Evolutionary conservation across 53 echinoderm and acorn worm genomes (phyloP).

Genomic region (Pentamera pediparva): DNA sequence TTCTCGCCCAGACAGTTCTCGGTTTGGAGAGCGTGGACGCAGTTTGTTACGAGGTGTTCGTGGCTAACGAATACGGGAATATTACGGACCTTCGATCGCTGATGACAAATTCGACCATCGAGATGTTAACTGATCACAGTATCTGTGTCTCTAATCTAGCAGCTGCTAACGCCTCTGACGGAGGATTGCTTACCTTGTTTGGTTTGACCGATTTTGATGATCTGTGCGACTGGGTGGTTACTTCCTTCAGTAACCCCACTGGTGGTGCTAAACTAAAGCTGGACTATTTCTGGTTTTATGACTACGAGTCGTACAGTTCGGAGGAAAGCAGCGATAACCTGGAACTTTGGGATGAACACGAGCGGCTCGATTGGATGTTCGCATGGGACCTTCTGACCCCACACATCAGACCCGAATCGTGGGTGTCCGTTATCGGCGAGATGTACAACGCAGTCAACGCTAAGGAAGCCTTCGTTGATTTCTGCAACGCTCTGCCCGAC

Average conservation of each 20-base stretch:
- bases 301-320: neutral
- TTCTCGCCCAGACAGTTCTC: conserved; percentile 36
- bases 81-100: neutral
- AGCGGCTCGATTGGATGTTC: neutral
- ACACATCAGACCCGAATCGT: neutral
- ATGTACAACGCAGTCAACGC: conserved; percentile 39
- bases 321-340: neutral
- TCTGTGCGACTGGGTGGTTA: conserved; percentile 15
- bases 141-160: neutral
- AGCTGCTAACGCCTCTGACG: neutral
- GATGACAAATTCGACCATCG: neutral
- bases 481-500: conserved; percentile 50
- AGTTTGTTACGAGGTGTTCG: conserved; percentile 44
- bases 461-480: conserved; percentile 18
- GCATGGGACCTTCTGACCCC: neutral
- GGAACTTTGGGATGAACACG: neutral
- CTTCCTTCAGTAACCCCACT: conserved; percentile 21
- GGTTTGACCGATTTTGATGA: neutral
- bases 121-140: neutral
- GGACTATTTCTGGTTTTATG: neutral
- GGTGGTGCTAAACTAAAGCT: neutral
- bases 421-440: conserved; percentile 30
- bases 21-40: conserved; percentile 39
- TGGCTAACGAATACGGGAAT: conserved; percentile 21
- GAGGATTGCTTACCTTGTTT: neutral